Conservation (phyloP, 2,797 vertebrate genomes). For the Petrocephalus schoutedeni region DNA sequence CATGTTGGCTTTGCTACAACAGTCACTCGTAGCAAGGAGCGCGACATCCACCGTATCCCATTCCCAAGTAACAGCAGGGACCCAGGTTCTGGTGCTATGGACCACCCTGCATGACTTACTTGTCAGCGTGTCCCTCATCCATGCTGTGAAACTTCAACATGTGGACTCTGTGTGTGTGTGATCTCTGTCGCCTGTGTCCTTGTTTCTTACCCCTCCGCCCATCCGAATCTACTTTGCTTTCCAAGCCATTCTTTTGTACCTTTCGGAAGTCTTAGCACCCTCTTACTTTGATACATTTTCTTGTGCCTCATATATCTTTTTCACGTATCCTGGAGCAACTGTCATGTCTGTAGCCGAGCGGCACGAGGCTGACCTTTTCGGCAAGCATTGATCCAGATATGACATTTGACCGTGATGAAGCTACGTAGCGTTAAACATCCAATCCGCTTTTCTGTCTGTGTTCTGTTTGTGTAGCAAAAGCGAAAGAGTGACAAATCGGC, state of each 20-base stretch:
- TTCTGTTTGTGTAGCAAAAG: slow-evolving; percentile 89
- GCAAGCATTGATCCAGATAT: slow-evolving; percentile 40
- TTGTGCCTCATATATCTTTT: slow-evolving; percentile 46
- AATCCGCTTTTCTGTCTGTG: slow-evolving; percentile 42
- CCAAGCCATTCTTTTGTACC: slow-evolving; percentile 67
- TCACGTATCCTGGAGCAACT: slow-evolving; percentile 40
- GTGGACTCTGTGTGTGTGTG: slow-evolving; percentile 42
- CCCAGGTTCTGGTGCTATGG: slow-evolving; percentile 31
- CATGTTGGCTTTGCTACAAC: background rate
- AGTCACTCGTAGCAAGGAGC: background rate
- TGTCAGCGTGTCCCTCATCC: slow-evolving; percentile 37
- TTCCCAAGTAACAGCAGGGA: slow-evolving; percentile 27
- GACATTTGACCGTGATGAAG: slow-evolving; percentile 36
- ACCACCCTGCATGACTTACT: slow-evolving; percentile 41
- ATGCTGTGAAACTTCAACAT: slow-evolving; percentile 48
- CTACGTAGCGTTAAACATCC: background rate
- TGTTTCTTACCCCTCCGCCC: slow-evolving; percentile 43
- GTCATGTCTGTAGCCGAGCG: slow-evolving; percentile 43
- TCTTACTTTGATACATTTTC: slow-evolving; percentile 47
- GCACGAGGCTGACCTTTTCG: slow-evolving; percentile 40
- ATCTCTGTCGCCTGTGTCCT: slow-evolving; percentile 33
- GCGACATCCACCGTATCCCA: slow-evolving; percentile 12
- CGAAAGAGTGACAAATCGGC: slow-evolving; percentile 96
- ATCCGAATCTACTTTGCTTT: slow-evolving; percentile 68
- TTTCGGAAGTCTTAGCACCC: slow-evolving; percentile 44